Percentiles rank a stretch among this genome's conserved stretches.
Evolutionary conservation across 2,797 vertebrate genomes (phyloP).

Genomic region (Coluber constrictor): DNA sequence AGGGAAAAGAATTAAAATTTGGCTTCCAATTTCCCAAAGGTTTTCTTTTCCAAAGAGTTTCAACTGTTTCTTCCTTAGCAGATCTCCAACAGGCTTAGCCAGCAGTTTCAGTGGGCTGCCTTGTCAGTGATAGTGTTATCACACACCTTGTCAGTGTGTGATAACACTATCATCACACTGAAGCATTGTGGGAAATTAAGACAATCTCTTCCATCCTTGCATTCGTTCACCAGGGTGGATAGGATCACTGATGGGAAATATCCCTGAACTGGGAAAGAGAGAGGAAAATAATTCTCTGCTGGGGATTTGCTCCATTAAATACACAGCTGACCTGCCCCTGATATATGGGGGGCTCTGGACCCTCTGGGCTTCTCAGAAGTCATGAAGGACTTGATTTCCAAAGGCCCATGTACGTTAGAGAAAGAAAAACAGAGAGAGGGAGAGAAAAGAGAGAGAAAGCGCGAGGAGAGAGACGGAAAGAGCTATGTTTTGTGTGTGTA

Average conservation of each 20-base stretch:
- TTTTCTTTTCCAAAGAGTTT: not conserved
- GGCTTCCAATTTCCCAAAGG: not conserved
- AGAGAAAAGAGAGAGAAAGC: too few species aligned
- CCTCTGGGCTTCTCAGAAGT: not conserved
- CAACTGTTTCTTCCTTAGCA: not conserved
- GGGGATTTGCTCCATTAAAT: not conserved
- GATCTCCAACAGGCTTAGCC: not conserved
- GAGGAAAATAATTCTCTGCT: not conserved
- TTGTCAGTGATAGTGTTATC: too few species aligned
- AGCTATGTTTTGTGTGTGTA: not conserved
- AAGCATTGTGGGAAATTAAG: not conserved
- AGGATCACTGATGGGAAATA: not conserved
- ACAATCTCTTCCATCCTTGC: not conserved
- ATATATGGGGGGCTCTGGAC: not conserved
- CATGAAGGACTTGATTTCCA: not conserved
- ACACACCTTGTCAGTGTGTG: too few species aligned
- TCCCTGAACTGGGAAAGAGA: not conserved
- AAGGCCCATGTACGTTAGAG: not conserved
- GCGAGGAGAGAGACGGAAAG: fast-evolving
- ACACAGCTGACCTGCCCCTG: not conserved
- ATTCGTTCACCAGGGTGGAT: not conserved
- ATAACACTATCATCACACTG: not conserved
- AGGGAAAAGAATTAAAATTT: not conserved
- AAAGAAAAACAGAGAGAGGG: too few species aligned
- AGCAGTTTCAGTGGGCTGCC: not conserved